Evolutionary conservation across 2,113 vertebrate genomes (phyloP).

Genomic region (Cichladusa arquata): DNA sequence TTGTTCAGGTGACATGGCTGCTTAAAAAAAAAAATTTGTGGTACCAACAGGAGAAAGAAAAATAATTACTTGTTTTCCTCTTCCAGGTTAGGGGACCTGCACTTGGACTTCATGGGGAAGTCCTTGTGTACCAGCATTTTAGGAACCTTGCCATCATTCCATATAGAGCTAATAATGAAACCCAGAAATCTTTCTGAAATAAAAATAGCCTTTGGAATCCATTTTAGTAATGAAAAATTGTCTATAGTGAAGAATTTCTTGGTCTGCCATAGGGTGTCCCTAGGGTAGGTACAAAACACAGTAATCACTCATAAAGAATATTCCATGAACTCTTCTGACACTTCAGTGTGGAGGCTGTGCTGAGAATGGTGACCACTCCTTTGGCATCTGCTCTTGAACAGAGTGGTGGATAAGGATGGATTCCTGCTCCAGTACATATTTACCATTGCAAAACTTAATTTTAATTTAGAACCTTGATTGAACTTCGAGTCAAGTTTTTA

Average conservation of each 20-base stretch:
- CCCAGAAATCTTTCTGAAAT: background rate
- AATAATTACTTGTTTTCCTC: background rate
- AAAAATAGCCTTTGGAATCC: conserved; percentile 18
- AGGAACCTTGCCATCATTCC: background rate
- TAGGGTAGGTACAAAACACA: background rate
- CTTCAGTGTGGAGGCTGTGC: background rate
- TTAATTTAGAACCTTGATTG: background rate
- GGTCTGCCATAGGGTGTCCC: background rate
- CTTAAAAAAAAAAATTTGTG: background rate
- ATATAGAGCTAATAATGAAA: background rate
- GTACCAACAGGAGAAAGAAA: background rate
- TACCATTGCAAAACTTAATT: background rate
- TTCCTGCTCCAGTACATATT: background rate
- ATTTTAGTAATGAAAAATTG: background rate
- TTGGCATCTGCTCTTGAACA: background rate
- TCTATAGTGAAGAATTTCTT: background rate
- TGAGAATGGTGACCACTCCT: background rate
- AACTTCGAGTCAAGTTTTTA: background rate
- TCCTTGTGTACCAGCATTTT: background rate
- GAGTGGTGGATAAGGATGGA: background rate
- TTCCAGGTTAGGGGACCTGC: background rate
- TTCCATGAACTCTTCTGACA: background rate
- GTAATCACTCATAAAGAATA: background rate
- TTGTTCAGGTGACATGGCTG: background rate
- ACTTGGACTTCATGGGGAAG: background rate